Percentiles rank a stretch among this genome's conserved stretches.
Evolutionary conservation across 2,888 invertebrate species (phyloP).

Genomic region (Fragum sueziense): DNA sequence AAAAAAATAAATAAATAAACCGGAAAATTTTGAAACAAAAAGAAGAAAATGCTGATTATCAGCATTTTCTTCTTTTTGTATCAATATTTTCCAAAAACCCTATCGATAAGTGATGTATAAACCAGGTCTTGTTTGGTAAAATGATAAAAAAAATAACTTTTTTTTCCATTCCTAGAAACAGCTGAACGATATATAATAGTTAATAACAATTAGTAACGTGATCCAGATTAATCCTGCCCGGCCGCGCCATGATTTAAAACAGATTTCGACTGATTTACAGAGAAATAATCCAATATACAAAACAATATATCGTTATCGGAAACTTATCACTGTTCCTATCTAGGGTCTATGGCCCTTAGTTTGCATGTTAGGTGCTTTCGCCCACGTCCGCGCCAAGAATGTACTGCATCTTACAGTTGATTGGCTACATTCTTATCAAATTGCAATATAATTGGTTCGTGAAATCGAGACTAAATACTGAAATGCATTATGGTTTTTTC

Average conservation of each 20-base stretch:
- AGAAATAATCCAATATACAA: slow-evolving; percentile 8
- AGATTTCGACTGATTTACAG: slow-evolving; percentile 18
- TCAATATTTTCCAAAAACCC: too few species aligned
- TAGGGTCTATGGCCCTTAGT: not conserved
- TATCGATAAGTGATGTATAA: too few species aligned
- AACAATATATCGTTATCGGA: slow-evolving; percentile 20
- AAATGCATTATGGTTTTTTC: too few species aligned
- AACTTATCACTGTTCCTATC: not conserved
- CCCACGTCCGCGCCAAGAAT: not conserved
- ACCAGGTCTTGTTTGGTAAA: too few species aligned
- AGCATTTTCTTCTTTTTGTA: too few species aligned
- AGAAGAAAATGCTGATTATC: too few species aligned
- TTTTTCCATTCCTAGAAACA: slow-evolving; percentile 1
- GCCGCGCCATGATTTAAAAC: slow-evolving; percentile 12
- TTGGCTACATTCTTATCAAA: not conserved
- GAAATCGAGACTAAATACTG: not conserved
- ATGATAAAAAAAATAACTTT: not conserved
- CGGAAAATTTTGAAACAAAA: too few species aligned
- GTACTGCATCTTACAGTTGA: not conserved
- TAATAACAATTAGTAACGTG: slow-evolving; percentile 12
- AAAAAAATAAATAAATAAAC: too few species aligned
- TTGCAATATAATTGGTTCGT: slow-evolving; percentile 13
- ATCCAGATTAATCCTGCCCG: slow-evolving; percentile 14
- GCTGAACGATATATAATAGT: slow-evolving; percentile 9
- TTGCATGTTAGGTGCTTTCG: not conserved